Conservation (phyloP, 1,140 invertebrate genomes). For the Rhyzopertha dominica region DNA sequence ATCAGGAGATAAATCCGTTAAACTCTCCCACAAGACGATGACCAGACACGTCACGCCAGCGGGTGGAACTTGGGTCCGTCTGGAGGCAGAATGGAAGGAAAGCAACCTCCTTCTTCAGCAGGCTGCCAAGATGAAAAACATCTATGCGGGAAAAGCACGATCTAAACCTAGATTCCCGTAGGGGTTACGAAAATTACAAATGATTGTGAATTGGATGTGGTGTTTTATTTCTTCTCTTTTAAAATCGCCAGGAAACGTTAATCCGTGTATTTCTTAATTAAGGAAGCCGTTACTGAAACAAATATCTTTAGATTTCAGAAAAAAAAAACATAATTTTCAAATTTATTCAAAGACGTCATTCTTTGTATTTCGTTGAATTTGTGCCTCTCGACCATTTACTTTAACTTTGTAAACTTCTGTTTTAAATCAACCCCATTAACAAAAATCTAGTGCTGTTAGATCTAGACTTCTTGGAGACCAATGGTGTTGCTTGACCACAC, state of each 20-base stretch:
- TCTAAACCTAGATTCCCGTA: not conserved
- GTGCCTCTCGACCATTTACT: too few species aligned
- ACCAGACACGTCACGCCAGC: conserved; percentile 25
- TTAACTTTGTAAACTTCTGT: too few species aligned
- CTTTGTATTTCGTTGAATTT: too few species aligned
- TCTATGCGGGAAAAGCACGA: conserved; percentile 2
- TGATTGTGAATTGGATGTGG: not conserved
- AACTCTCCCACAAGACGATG: conserved; percentile 20
- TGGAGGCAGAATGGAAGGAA: conserved; percentile 71
- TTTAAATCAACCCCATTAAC: too few species aligned
- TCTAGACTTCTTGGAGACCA: too few species aligned
- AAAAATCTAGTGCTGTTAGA: too few species aligned
- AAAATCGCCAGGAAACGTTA: not conserved
- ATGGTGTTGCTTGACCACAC: too few species aligned
- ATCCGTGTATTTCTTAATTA: not conserved
- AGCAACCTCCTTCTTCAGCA: conserved; percentile 31
- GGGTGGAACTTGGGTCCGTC: conserved; percentile 65
- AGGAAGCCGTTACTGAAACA: not conserved
- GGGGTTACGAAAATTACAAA: not conserved
- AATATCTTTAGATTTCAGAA: not conserved
- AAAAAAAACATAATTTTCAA: too few species aligned
- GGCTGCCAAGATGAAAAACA: not conserved
- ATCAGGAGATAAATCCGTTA: conserved; percentile 21
- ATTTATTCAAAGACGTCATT: too few species aligned
- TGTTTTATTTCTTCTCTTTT: too few species aligned